A percentile compares a stretch with the other conserved stretches of the same genome.
These are phyloP conservation scores for Diadophis punctatus DNA, from an alignment of 2,113 vertebrate genomes.

Conservation along the genomic window DNA sequence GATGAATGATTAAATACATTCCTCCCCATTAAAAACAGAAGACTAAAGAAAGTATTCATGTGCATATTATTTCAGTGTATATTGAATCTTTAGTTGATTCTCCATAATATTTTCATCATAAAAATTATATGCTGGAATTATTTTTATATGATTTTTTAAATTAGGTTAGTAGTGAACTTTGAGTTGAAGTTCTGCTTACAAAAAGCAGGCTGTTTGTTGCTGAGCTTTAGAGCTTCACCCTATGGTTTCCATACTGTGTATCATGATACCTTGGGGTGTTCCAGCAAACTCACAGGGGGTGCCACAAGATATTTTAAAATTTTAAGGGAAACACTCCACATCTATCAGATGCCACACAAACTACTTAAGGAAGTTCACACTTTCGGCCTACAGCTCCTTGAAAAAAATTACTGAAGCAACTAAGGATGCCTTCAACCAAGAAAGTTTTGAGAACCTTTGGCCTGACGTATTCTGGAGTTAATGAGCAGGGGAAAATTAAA, in stretches of 20 bases:
- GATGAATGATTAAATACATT: neutral
- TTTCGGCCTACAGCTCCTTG: neutral
- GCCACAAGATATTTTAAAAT: neutral
- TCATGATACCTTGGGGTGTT: neutral
- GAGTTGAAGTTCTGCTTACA: neutral
- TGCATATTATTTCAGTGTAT: neutral
- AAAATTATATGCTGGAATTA: neutral
- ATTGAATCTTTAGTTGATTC: neutral
- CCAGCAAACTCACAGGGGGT: neutral
- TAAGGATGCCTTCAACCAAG: neutral
- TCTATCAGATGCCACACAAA: neutral
- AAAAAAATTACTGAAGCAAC: neutral
- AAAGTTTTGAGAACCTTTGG: neutral
- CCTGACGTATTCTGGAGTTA: neutral
- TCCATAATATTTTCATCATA: neutral
- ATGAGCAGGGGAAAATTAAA: neutral
- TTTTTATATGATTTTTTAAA: neutral
- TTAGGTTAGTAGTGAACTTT: neutral
- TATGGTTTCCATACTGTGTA: neutral
- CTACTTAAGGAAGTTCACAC: neutral
- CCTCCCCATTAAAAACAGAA: neutral
- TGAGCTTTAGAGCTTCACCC: neutral
- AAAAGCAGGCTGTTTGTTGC: neutral
- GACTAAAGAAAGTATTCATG: neutral
- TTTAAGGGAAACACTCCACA: neutral